These are phyloP conservation scores for Parthenolecanium corni DNA, from an alignment of 2,888 invertebrate species.

Conservation along the genomic window DNA sequence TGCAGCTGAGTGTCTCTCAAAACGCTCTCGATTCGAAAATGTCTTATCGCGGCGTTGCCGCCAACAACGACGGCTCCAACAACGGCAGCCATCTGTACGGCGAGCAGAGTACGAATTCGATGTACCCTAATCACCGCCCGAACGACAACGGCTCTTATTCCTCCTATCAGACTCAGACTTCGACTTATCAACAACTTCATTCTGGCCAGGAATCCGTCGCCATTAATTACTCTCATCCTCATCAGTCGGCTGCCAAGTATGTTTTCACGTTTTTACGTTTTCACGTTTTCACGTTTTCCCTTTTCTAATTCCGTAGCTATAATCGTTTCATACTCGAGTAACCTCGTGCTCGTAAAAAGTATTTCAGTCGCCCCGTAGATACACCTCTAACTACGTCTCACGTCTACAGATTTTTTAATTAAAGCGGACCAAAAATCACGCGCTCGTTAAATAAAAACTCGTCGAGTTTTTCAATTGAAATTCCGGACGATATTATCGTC, in stretches of 20 bases:
- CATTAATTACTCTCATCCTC: constrained; percentile 18
- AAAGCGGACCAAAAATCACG: too few relatives aligned
- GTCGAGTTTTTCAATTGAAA: too few relatives aligned
- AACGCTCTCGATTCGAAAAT: neutral
- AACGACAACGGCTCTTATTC: neutral
- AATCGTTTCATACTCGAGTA: too few relatives aligned
- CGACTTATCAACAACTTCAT: constrained; percentile 9
- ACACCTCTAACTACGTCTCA: too few relatives aligned
- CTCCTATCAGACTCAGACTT: constrained; percentile 6
- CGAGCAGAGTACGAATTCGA: constrained; percentile 1
- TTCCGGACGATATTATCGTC: too few relatives aligned
- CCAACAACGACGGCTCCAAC: too few relatives aligned
- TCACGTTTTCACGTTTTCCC: too few relatives aligned
- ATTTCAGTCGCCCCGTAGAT: too few relatives aligned
- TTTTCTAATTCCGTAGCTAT: too few relatives aligned
- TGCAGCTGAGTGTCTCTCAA: constrained; percentile 9
- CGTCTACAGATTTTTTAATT: too few relatives aligned
- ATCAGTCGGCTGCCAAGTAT: constrained; percentile 12
- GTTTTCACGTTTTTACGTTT: neutral
- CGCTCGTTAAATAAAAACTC: too few relatives aligned
- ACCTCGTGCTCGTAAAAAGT: too few relatives aligned
- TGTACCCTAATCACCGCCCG: neutral
- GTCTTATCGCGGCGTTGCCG: constrained; percentile 1
- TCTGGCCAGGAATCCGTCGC: constrained; percentile 1
- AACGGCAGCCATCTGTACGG: neutral